Percentiles rank a stretch among this genome's conserved stretches.
Evolutionary conservation across 92 coral and sea anemone species (phyloP).

Genomic region (Epizoanthus stellaris): DNA sequence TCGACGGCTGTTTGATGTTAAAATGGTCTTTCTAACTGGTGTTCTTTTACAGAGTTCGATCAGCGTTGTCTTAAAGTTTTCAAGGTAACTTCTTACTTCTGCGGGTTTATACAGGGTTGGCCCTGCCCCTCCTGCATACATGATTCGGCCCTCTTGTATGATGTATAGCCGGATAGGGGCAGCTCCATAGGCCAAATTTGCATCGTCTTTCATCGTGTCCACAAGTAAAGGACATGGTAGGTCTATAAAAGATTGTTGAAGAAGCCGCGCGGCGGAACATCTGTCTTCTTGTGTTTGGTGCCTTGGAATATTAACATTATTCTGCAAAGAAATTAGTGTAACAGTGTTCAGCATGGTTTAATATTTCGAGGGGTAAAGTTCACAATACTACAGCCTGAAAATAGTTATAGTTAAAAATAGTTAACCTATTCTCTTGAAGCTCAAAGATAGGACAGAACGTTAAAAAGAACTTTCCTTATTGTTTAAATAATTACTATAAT

Average conservation of each 20-base stretch:
- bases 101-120: slow-evolving; percentile 24
- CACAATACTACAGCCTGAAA: not conserved
- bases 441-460: too few species aligned
- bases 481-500: too few species aligned
- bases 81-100: slow-evolving; percentile 16
- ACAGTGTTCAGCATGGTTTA: too few species aligned
- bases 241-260: slow-evolving; percentile 55
- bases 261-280: slow-evolving; percentile 60
- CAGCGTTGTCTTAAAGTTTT: slow-evolving; percentile 5
- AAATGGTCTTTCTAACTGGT: slow-evolving; percentile 1
- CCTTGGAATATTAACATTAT: slow-evolving; percentile 16
- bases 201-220: slow-evolving; percentile 71
- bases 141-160: slow-evolving; percentile 48
- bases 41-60: not conserved
- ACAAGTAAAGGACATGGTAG: slow-evolving; percentile 71
- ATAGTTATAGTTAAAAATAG: too few species aligned
- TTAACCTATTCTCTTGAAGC: too few species aligned
- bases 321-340: not conserved
- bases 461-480: too few species aligned
- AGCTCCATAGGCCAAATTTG: slow-evolving; percentile 55
- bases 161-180: slow-evolving; percentile 54
- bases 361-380: not conserved
- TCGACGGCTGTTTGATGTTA: slow-evolving; percentile 5
- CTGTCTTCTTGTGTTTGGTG: slow-evolving; percentile 35
- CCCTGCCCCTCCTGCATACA: slow-evolving; percentile 54